Conservation (phyloP, 2,113 vertebrate species). For the Cheirogaleus medius region DNA sequence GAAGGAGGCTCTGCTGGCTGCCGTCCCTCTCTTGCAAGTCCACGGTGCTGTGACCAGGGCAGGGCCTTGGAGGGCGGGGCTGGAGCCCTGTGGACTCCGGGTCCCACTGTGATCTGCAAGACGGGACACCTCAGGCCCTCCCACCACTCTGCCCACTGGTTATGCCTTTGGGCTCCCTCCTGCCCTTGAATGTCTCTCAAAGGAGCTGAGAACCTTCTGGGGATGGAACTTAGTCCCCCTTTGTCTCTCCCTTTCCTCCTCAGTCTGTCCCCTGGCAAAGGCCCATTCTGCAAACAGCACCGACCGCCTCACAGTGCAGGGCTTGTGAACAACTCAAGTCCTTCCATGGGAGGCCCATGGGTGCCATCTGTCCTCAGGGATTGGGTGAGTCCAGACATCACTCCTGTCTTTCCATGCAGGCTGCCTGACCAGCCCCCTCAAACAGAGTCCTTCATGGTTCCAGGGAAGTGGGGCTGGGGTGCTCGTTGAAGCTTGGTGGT, state of each 20-base stretch:
- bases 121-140: background rate
- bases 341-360: slow-evolving; percentile 60
- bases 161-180: background rate
- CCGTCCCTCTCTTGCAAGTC: background rate
- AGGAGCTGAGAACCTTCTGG: slow-evolving; percentile 16
- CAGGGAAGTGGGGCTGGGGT: slow-evolving; percentile 50
- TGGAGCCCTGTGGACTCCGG: background rate
- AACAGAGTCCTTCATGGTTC: slow-evolving; percentile 8
- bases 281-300: background rate
- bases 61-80: background rate
- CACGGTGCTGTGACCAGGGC: background rate
- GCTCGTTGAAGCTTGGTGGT: slow-evolving; percentile 28
- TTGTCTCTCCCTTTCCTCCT: background rate
- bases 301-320: slow-evolving; percentile 50
- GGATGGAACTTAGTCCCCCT: background rate
- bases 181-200: slow-evolving; percentile 10
- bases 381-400: slow-evolving; percentile 39
- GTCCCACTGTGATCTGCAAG: background rate
- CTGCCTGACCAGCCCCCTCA: background rate
- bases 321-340: slow-evolving; percentile 82
- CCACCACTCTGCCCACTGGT: background rate
- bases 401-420: background rate
- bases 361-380: slow-evolving; percentile 10
- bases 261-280: slow-evolving; percentile 15
- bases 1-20: background rate